phyloP scores from a whole-genome alignment of 2,113 vertebrate species.

The Dromaius novaehollandiae region DNA sequence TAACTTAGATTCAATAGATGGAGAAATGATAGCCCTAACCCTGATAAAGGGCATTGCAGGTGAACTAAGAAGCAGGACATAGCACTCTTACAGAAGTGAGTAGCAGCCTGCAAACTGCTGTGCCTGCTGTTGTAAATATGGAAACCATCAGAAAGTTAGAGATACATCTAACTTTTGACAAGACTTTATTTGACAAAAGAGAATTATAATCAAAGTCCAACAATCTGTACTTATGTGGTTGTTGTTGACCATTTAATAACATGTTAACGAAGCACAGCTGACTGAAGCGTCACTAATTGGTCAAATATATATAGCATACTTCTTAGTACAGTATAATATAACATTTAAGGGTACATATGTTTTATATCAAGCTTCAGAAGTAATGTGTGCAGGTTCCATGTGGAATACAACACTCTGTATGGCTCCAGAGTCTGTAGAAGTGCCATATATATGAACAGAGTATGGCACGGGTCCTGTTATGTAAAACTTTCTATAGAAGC shows the following conservation, averaged over 20 bases:
- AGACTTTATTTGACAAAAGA: constrained; percentile 75
- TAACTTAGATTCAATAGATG: background rate
- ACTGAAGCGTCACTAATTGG: constrained; percentile 71
- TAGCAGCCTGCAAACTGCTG: background rate
- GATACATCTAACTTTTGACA: constrained; percentile 73
- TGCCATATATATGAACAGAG: background rate
- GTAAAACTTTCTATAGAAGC: background rate
- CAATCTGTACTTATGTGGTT: constrained; percentile 76
- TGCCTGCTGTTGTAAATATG: constrained; percentile 70
- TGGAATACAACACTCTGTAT: background rate
- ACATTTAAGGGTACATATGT: constrained; percentile 40
- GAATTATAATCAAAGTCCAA: constrained; percentile 74
- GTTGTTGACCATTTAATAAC: constrained; percentile 76
- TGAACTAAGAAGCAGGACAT: background rate
- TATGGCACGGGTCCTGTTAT: background rate
- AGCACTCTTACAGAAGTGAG: background rate
- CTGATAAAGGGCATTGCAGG: background rate
- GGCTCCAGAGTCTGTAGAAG: background rate
- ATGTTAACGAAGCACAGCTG: constrained; percentile 68
- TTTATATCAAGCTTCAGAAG: constrained; percentile 46
- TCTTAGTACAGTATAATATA: constrained; percentile 54
- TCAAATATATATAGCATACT: constrained; percentile 68
- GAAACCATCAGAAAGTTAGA: constrained; percentile 62
- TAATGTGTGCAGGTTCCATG: background rate
- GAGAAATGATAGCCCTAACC: background rate